A percentile compares a stretch with the other conserved stretches of the same genome.
Conservation (phyloP, 2,888 invertebrate species). For the Sussaba pulchella region DNA sequence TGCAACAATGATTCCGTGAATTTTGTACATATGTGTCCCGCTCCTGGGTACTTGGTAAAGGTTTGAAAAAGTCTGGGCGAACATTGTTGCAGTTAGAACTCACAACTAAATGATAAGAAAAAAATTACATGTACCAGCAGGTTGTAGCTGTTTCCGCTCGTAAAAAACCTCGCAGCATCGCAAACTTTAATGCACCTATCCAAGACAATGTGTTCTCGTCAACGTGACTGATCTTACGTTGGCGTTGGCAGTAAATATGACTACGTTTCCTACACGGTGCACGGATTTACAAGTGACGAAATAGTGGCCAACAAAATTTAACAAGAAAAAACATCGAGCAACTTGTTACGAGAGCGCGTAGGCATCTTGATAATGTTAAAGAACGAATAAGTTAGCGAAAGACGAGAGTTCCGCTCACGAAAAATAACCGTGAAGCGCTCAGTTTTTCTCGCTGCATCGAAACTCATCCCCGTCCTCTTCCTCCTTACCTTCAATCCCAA, state of each 20-base stretch:
- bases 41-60: no score
- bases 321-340: constrained; percentile 44
- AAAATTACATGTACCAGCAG: not conserved
- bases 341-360: constrained; percentile 38
- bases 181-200: constrained; percentile 44
- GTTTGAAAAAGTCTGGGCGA: no score
- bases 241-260: not conserved
- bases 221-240: constrained; percentile 24
- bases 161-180: constrained; percentile 16
- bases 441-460: constrained; percentile 14
- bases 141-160: constrained; percentile 17
- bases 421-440: constrained; percentile 45
- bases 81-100: constrained; percentile 2
- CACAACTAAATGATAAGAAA: not conserved
- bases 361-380: constrained; percentile 37
- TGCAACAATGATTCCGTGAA: no score
- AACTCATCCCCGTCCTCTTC: constrained; percentile 1
- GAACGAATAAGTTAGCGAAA: constrained; percentile 48
- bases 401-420: constrained; percentile 23
- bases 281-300: constrained; percentile 4
- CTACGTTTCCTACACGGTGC: not conserved
- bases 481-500: not conserved
- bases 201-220: constrained; percentile 19
- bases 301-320: constrained; percentile 28
- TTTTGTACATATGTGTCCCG: no score